These are phyloP conservation scores for Pomatorhinus ruficollis DNA, from an alignment of 2,113 vertebrate species.

Conservation along the genomic window DNA sequence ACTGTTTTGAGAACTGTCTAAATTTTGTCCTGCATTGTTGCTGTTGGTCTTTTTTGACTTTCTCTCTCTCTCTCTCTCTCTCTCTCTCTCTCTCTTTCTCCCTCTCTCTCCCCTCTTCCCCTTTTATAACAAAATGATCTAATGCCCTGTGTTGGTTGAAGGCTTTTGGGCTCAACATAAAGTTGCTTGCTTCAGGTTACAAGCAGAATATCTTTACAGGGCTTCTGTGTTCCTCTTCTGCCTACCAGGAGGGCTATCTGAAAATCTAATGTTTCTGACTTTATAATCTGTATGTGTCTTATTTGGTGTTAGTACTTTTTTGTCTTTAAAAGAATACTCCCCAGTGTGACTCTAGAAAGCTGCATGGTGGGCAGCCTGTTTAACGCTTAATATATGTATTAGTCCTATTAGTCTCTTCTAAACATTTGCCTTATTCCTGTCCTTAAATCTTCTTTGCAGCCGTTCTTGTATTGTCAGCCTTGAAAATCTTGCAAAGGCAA, in stretches of 20 bases:
- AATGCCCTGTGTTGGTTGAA: neutral
- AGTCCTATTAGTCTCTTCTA: neutral
- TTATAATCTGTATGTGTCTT: neutral
- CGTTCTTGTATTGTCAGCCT: neutral
- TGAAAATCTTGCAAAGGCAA: neutral
- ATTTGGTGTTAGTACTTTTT: neutral
- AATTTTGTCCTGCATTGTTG: neutral
- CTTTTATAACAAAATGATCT: neutral
- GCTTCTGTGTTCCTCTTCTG: neutral
- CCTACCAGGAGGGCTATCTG: neutral
- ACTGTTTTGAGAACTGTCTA: conserved; percentile 4
- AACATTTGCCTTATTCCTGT: neutral
- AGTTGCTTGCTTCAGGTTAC: neutral
- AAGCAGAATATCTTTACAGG: neutral
- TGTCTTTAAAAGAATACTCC: neutral
- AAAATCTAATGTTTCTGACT: neutral
- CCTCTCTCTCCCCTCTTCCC: neutral
- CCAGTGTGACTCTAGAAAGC: neutral
- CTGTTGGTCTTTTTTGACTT: neutral
- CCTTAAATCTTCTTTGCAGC: neutral
- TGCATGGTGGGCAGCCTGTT: neutral
- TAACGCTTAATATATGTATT: neutral
- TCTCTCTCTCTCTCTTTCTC: neutral
- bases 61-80: neutral
- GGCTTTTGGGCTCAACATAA: neutral